These are phyloP conservation scores for Myrmecobius fasciatus DNA, from an alignment of 2,113 vertebrate species.

Conservation along the genomic window DNA sequence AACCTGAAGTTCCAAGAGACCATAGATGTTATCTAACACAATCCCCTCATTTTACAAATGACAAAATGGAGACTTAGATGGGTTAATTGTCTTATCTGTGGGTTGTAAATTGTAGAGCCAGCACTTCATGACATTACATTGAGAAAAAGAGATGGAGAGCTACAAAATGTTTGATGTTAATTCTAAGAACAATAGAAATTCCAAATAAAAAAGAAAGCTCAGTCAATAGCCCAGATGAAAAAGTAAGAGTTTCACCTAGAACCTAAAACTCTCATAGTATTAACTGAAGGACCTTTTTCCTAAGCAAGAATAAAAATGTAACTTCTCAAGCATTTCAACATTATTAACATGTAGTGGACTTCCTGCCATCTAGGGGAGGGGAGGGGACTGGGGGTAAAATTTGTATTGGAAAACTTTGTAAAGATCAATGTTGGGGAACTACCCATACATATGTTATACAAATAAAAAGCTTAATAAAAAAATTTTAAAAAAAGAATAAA, in stretches of 20 bases:
- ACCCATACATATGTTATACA: too few species aligned
- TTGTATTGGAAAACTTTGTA: too few species aligned
- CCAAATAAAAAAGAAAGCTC: background rate
- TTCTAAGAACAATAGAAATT: background rate
- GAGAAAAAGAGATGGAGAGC: background rate
- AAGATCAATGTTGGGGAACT: too few species aligned
- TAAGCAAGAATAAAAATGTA: background rate
- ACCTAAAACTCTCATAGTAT: background rate
- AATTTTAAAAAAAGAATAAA: too few species aligned
- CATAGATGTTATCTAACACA: background rate
- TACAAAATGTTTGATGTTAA: background rate
- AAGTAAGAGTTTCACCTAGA: background rate
- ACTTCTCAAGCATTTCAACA: too few species aligned
- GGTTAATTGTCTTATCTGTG: background rate
- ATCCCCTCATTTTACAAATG: background rate
- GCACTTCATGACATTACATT: background rate
- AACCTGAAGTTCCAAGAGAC: background rate
- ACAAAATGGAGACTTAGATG: background rate
- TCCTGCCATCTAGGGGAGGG: too few species aligned
- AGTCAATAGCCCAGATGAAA: background rate
- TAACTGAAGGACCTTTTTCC: background rate
- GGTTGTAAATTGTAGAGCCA: background rate
- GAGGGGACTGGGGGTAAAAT: too few species aligned
- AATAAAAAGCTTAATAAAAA: conserved; percentile 49
- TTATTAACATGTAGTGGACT: too few species aligned